Conservation (phyloP, 2,797 vertebrate species). For the Sebastes aleutianus region DNA sequence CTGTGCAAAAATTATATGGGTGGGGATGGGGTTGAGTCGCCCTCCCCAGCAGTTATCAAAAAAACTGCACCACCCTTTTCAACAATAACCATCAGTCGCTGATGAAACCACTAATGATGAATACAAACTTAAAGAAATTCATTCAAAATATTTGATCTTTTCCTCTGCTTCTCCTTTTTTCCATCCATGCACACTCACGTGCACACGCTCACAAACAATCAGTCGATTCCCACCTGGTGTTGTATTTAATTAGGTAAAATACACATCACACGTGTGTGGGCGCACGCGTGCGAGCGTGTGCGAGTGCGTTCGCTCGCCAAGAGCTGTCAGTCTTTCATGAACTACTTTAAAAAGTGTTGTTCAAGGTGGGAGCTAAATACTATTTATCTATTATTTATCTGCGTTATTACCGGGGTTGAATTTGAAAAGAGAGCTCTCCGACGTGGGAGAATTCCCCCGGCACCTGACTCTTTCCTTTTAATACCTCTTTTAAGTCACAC, state of each 20-base stretch:
- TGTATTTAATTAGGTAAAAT: constrained; percentile 73
- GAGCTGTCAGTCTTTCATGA: constrained; percentile 79
- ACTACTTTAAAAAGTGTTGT: constrained; percentile 79
- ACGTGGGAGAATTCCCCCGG: constrained; percentile 79
- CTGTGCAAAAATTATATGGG: background rate
- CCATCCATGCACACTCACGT: background rate
- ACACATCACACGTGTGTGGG: constrained; percentile 42
- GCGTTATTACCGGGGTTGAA: constrained; percentile 79
- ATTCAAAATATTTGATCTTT: constrained; percentile 46
- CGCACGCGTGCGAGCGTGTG: constrained; percentile 18
- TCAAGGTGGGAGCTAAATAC: constrained; percentile 84
- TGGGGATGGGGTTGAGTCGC: background rate
- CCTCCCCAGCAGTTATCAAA: background rate
- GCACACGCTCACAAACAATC: constrained; percentile 45
- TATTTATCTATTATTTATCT: constrained; percentile 85
- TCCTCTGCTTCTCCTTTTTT: background rate
- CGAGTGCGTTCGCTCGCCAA: constrained; percentile 47
- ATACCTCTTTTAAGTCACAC: constrained; percentile 76
- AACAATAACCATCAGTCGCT: background rate
- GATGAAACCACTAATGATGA: constrained; percentile 14
- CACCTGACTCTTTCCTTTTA: constrained; percentile 71
- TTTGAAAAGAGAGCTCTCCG: constrained; percentile 74
- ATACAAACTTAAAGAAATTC: constrained; percentile 34
- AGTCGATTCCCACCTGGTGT: constrained; percentile 66
- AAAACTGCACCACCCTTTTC: background rate